A percentile compares a stretch with the other conserved stretches of the same genome.
phyloP scores from a whole-genome alignment of 1,140 invertebrate genomes.

The Drosophila burlai region DNA sequence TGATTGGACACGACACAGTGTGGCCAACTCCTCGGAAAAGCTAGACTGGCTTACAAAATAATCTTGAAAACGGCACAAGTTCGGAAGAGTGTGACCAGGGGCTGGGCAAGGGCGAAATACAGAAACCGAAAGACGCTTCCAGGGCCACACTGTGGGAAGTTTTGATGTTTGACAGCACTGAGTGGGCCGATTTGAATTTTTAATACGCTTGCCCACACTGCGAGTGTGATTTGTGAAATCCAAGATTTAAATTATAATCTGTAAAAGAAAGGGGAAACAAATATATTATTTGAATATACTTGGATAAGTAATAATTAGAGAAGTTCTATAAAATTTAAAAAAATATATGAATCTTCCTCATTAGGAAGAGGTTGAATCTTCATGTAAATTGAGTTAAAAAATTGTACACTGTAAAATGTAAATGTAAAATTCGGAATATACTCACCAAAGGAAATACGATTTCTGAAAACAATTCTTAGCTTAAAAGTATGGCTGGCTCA shows the following conservation, averaged over 20 bases:
- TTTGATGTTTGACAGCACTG: conserved; percentile 16
- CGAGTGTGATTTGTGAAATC: background rate
- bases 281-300: background rate
- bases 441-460: background rate
- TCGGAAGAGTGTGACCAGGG: background rate
- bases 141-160: background rate
- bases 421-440: no score
- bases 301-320: background rate
- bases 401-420: background rate
- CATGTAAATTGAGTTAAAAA: background rate
- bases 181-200: background rate
- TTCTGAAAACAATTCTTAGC: background rate
- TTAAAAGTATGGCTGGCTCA: background rate
- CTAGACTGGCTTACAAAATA: background rate
- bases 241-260: background rate
- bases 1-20: conserved; percentile 2
- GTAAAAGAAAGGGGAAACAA: background rate
- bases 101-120: background rate
- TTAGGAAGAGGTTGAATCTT: background rate
- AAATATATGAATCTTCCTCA: no score
- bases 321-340: background rate
- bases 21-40: background rate
- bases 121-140: background rate
- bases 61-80: background rate
- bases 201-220: background rate